phyloP scores from a whole-genome alignment of 2,797 vertebrate genomes.

The Agapornis canus region DNA sequence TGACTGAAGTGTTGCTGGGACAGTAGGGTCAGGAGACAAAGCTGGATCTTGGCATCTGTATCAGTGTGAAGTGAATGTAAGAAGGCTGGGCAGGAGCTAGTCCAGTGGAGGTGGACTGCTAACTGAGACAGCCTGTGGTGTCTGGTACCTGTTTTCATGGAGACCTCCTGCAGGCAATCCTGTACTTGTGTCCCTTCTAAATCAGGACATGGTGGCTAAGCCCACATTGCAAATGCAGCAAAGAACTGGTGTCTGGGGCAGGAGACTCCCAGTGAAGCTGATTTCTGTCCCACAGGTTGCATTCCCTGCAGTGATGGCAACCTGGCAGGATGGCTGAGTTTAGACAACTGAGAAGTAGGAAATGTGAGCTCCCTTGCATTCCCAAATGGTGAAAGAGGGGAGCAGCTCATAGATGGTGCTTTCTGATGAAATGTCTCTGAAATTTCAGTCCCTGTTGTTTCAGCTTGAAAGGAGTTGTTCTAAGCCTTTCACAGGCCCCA shows the following conservation, averaged over 20 bases:
- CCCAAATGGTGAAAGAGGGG: not conserved
- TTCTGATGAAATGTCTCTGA: not conserved
- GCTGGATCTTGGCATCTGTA: not conserved
- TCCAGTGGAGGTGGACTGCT: not conserved
- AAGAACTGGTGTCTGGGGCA: not conserved
- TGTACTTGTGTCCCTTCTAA: not conserved
- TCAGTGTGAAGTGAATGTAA: not conserved
- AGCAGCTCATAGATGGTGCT: not conserved
- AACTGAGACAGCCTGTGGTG: not conserved
- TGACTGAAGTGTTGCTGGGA: accelerated
- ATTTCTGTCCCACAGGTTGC: not conserved
- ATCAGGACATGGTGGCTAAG: not conserved
- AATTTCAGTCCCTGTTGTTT: not conserved
- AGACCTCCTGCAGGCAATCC: not conserved
- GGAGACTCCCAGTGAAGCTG: not conserved
- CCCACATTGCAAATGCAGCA: not conserved
- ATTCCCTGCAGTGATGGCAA: not conserved
- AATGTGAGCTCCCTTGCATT: not conserved
- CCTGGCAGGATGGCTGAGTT: not conserved
- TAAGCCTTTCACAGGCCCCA: not conserved
- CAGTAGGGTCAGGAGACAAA: not conserved
- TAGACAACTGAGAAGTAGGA: not conserved
- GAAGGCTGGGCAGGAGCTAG: not conserved
- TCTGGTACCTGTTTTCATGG: not conserved
- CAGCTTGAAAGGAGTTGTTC: not conserved